phyloP scores from a whole-genome alignment of 1,140 invertebrate genomes.

The Himalopsyche phryganea region DNA sequence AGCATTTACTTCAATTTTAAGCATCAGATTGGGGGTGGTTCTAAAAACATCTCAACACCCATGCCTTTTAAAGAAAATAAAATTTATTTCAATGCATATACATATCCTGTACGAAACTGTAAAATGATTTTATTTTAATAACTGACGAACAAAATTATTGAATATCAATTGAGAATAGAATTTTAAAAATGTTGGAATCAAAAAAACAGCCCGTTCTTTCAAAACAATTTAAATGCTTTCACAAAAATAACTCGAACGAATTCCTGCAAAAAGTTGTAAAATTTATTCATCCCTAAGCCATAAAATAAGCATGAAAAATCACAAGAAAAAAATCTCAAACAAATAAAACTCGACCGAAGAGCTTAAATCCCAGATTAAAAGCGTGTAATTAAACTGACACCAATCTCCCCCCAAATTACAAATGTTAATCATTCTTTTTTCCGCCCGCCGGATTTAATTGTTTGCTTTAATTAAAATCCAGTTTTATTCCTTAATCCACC shows the following conservation, averaged over 20 bases:
- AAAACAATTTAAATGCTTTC: no score
- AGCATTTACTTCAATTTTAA: no score
- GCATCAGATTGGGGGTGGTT: no score
- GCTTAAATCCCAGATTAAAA: slow-evolving; percentile 13
- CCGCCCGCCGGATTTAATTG: slow-evolving; percentile 33
- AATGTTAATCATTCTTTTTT: slow-evolving; percentile 32
- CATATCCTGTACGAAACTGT: no score
- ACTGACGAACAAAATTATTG: no score
- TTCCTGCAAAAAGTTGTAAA: neutral
- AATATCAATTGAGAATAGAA: no score
- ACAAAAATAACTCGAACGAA: neutral
- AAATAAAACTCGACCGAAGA: slow-evolving; percentile 1
- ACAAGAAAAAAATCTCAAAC: neutral
- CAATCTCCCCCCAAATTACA: slow-evolving; percentile 18
- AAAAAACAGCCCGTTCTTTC: no score
- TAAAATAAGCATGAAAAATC: neutral
- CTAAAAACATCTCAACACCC: no score
- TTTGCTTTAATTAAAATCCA: slow-evolving; percentile 35
- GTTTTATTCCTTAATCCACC: slow-evolving; percentile 3
- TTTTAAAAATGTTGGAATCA: no score
- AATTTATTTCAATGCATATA: no score
- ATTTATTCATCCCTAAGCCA: neutral
- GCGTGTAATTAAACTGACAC: slow-evolving; percentile 31
- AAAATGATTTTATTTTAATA: no score
- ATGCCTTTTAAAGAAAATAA: no score